Evolutionary conservation across 2,888 invertebrate species (phyloP).

Genomic region (Hypolimnas misippus): DNA sequence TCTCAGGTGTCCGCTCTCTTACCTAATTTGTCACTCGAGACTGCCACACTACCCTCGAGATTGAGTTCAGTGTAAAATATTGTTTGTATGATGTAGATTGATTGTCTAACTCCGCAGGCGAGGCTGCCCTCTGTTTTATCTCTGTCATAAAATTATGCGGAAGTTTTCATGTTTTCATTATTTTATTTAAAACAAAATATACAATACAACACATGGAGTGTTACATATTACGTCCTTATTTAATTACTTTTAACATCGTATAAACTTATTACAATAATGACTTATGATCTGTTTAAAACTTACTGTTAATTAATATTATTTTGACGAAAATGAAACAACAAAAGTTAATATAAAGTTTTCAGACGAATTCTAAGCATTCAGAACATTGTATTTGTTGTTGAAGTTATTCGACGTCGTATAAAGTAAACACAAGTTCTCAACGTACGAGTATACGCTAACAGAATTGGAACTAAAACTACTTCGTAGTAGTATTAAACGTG

Average conservation of each 20-base stretch:
- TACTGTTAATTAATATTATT: too few relatives aligned
- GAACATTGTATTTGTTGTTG: not conserved
- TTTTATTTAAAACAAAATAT: not conserved
- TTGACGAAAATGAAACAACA: not conserved
- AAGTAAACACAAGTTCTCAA: not conserved
- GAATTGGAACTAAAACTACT: constrained; percentile 15
- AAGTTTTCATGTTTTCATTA: not conserved
- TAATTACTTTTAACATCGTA: too few relatives aligned
- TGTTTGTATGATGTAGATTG: constrained; percentile 31
- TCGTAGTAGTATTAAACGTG: constrained; percentile 15
- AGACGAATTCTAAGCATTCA: not conserved
- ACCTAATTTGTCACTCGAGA: constrained; percentile 64
- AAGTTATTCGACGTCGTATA: constrained; percentile 4
- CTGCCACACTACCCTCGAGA: constrained; percentile 27
- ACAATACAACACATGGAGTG: too few relatives aligned
- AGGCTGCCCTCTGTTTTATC: constrained; percentile 7
- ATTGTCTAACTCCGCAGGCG: constrained; percentile 14
- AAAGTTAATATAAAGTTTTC: too few relatives aligned
- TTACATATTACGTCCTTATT: too few relatives aligned
- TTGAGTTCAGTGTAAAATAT: constrained; percentile 33
- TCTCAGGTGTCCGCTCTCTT: constrained; percentile 30
- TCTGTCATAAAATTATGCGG: not conserved
- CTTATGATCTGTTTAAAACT: too few relatives aligned
- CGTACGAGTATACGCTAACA: constrained; percentile 5
- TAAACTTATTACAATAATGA: too few relatives aligned